Conservation (phyloP, 2,888 invertebrate genomes). For the Megalurothrips usitatus region DNA sequence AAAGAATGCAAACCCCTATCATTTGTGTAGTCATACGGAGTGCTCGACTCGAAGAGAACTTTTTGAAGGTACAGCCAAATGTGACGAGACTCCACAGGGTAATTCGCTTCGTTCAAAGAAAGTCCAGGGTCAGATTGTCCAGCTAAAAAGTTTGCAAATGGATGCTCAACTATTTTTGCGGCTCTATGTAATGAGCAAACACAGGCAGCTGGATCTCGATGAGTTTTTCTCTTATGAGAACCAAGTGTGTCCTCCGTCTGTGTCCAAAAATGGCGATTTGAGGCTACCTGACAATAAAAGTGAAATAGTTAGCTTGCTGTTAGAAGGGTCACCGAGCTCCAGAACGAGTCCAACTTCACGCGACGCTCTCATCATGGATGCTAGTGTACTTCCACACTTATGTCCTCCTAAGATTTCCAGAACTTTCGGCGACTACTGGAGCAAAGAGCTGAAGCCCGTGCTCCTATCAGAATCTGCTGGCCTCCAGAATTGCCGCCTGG, state of each 20-base stretch:
- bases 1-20: no score
- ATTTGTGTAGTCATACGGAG: no score
- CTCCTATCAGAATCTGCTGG: not conserved
- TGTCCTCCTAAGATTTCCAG: not conserved
- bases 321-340: not conserved
- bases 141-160: not conserved
- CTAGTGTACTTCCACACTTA: not conserved
- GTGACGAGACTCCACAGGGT: no score
- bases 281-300: not conserved
- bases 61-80: no score
- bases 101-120: not conserved
- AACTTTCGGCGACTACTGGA: not conserved
- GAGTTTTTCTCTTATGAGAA: not conserved
- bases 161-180: not conserved
- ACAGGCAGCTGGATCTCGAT: not conserved
- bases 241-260: not conserved
- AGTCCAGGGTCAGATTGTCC: not conserved
- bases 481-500: not conserved
- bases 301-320: not conserved
- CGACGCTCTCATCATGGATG: not conserved
- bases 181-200: not conserved
- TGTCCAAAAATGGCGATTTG: not conserved
- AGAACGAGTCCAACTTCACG: not conserved
- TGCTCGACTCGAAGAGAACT: no score
- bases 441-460: not conserved